Evolutionary conservation across 2,797 vertebrate genomes (phyloP).

Genomic region (Phalanger gymnotis): DNA sequence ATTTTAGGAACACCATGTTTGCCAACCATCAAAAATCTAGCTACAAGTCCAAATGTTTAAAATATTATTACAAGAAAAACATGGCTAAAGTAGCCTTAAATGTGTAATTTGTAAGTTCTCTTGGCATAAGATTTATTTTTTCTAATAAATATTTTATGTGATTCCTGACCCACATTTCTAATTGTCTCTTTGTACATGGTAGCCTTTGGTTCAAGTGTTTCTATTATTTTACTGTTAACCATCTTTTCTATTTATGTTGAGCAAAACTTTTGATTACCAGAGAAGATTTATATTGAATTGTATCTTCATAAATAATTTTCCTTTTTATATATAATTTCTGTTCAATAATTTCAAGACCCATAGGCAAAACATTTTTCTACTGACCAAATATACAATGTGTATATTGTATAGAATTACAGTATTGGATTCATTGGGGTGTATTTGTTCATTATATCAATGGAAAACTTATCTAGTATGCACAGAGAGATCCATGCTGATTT

Average conservation of each 20-base stretch:
- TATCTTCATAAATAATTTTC: background rate
- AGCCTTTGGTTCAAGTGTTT: background rate
- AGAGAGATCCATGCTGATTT: background rate
- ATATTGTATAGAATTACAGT: background rate
- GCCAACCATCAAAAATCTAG: background rate
- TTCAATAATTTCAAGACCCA: background rate
- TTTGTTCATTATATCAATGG: background rate
- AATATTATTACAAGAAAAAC: background rate
- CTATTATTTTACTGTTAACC: background rate
- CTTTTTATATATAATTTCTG: background rate
- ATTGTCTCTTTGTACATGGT: background rate
- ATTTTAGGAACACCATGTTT: background rate
- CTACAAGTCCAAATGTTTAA: background rate
- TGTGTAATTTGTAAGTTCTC: background rate
- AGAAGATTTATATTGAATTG: background rate
- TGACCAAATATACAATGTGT: background rate
- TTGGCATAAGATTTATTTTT: background rate
- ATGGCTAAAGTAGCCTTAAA: background rate
- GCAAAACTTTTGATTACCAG: background rate
- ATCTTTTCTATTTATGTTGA: background rate
- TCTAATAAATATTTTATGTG: background rate
- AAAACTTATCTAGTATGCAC: background rate
- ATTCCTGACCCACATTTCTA: background rate
- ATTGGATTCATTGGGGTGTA: background rate
- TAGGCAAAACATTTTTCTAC: background rate